Evolutionary conservation across 2,888 invertebrate genomes (phyloP), one percentile per base, ranked within the genome.

Genomic region (Plutella xylostella): DNA sequence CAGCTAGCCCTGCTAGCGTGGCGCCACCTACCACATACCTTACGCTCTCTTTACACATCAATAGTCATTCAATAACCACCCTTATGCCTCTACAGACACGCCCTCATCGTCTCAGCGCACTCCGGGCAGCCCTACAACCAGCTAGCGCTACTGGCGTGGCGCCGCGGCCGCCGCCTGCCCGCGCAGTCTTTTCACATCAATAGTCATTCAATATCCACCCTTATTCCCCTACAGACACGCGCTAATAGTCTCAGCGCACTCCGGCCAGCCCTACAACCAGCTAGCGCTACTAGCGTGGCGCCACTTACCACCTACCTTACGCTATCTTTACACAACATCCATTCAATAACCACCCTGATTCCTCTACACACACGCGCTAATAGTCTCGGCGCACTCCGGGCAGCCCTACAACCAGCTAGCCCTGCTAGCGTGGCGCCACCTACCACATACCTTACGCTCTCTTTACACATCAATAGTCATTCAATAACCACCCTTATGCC

Each of bases 101-200:
- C 92, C 35, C 87, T 92, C 41, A 85, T 87, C 41, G 86, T 92
- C 45, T 90, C 90, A 3, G 91, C 92, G 45, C 88, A 88, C 54
- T 91, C 90, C 49, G 95, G 95, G 4, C 95, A 95, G 71, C 94
- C 95, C 0, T 96, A 94, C 76, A 95, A 96, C 76, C 94, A 96
- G 77, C 80, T 95, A 61, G 92, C 94, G 43, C 84, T 95, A 38
- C 82, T 96, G 52, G 91, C 93, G 69, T 92, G 92, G 55, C 91
- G 92, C 28, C 88, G 92, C 53, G 92, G 92, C 15, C 90, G 94
- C 62, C 90, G 91, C 58, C 85, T 96, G 50, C 90, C 91, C 43
- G 92, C 93, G 3, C 90, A 94, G 45, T 95, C n/a, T n/a, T n/a
- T n/a, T n/a, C n/a, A n/a, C n/a, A n/a, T n/a, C n/a, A n/a, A n/a